Conservation (phyloP, 2,113 vertebrate genomes). For the Actinemys pallida region DNA sequence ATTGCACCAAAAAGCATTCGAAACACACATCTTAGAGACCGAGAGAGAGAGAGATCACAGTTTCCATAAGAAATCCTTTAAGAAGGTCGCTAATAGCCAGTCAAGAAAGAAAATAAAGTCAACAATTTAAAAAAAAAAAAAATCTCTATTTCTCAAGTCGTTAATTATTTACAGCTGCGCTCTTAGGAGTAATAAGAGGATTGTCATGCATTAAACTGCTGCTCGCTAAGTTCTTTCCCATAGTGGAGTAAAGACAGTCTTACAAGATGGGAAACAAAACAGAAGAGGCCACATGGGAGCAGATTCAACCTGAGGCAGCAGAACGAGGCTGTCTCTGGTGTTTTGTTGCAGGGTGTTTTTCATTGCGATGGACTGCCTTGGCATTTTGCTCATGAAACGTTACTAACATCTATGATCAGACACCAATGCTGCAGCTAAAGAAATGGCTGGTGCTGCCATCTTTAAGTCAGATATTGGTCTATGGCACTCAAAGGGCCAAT, state of each 20-base stretch:
- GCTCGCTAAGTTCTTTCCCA: constrained; percentile 55
- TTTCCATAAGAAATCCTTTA: constrained; percentile 77
- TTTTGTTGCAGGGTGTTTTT: not conserved
- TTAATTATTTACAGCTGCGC: constrained; percentile 76
- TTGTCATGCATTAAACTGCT: constrained; percentile 81
- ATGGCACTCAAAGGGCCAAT: not conserved
- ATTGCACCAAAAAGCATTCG: constrained; percentile 79
- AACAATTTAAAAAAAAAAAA: no score
- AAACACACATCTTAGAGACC: constrained; percentile 74
- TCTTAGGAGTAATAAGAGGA: constrained; percentile 73
- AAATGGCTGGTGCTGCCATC: constrained; percentile 15
- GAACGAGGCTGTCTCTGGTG: not conserved
- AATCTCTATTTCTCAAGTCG: constrained; percentile 59
- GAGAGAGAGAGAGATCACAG: constrained; percentile 72
- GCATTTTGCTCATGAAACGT: not conserved
- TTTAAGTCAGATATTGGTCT: not conserved
- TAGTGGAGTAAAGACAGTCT: constrained; percentile 44
- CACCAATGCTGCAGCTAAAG: not conserved
- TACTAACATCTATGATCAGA: not conserved
- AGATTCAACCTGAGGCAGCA: not conserved
- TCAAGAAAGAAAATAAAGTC: constrained; percentile 49
- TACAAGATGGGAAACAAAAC: constrained; percentile 46
- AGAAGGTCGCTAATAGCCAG: constrained; percentile 73
- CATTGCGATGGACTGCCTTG: constrained; percentile 20
- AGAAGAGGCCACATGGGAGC: not conserved